A percentile compares a stretch with the other conserved stretches of the same genome.
Conservation (phyloP, 2,888 invertebrate species). For the Blera fallax region DNA sequence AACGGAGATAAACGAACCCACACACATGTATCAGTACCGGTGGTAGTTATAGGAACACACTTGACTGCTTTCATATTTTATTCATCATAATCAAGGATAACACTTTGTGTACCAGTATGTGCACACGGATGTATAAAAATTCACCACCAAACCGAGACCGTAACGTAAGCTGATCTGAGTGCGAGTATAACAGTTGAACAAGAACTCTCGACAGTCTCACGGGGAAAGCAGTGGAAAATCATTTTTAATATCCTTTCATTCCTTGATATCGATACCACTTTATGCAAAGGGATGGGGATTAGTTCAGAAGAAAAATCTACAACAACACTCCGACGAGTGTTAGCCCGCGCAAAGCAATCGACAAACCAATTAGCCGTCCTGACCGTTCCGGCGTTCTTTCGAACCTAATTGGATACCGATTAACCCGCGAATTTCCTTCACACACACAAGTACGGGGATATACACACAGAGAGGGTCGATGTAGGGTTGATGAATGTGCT, state of each 20-base stretch:
- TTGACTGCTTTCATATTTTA: conserved; percentile 12
- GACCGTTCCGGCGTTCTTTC: conserved; percentile 46
- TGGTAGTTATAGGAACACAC: not conserved
- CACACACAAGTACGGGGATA: too few species aligned
- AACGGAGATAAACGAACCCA: not conserved
- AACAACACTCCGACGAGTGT: not conserved
- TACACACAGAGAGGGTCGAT: not conserved
- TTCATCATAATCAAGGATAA: not conserved
- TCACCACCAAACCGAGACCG: conserved; percentile 8
- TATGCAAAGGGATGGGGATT: not conserved
- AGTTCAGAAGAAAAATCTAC: not conserved
- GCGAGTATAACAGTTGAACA: not conserved
- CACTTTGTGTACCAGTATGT: not conserved
- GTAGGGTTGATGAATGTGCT: not conserved
- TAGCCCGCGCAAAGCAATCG: conserved; percentile 36
- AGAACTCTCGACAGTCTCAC: not conserved
- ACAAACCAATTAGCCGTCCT: conserved; percentile 65
- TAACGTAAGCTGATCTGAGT: not conserved
- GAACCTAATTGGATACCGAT: conserved; percentile 61
- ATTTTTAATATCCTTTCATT: not conserved
- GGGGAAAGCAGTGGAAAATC: not conserved
- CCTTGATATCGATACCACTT: not conserved
- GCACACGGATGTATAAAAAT: not conserved
- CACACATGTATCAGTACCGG: not conserved
- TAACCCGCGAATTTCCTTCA: conserved; percentile 41